Conservation (phyloP, 2,888 invertebrate species). For the Thalpophila matura region DNA sequence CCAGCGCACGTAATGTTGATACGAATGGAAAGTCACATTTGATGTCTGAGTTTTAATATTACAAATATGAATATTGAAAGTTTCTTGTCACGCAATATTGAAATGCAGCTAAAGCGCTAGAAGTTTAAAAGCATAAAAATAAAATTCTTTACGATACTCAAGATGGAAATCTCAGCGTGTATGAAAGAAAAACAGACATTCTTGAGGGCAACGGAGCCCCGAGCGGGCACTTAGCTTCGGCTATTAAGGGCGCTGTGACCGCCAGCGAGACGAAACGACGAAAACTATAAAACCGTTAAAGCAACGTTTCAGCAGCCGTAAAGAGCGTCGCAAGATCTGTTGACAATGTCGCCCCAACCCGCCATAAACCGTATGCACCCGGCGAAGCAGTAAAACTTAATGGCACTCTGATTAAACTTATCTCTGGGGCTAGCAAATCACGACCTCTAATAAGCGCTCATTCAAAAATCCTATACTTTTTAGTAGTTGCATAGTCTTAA, state of each 20-base stretch:
- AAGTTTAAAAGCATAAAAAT: slow-evolving; percentile 63
- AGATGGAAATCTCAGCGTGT: slow-evolving; percentile 86
- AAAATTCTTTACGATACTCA: slow-evolving; percentile 80
- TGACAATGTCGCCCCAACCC: slow-evolving; percentile 89
- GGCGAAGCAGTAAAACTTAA: slow-evolving; percentile 88
- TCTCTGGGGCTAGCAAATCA: slow-evolving; percentile 83
- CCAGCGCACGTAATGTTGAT: not conserved
- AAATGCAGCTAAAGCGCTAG: slow-evolving; percentile 33
- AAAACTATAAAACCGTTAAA: slow-evolving; percentile 91
- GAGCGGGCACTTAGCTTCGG: slow-evolving; percentile 89
- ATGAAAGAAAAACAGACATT: slow-evolving; percentile 86
- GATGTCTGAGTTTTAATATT: slow-evolving; percentile 10
- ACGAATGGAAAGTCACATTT: slow-evolving; percentile 2
- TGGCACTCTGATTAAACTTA: slow-evolving; percentile 90
- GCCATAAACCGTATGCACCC: slow-evolving; percentile 90
- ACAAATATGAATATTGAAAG: not conserved
- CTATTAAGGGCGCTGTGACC: slow-evolving; percentile 89
- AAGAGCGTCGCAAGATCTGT: slow-evolving; percentile 90
- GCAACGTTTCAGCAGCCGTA: slow-evolving; percentile 90
- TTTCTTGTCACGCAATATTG: slow-evolving; percentile 13
- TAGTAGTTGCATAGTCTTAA: slow-evolving; percentile 68
- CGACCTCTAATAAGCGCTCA: slow-evolving; percentile 81
- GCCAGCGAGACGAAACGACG: slow-evolving; percentile 88
- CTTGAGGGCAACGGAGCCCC: slow-evolving; percentile 85
- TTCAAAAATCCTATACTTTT: slow-evolving; percentile 69